Base-by-base conservation (phyloP, 2,113 vertebrate genomes). In the Penelope pileata region DNA sequence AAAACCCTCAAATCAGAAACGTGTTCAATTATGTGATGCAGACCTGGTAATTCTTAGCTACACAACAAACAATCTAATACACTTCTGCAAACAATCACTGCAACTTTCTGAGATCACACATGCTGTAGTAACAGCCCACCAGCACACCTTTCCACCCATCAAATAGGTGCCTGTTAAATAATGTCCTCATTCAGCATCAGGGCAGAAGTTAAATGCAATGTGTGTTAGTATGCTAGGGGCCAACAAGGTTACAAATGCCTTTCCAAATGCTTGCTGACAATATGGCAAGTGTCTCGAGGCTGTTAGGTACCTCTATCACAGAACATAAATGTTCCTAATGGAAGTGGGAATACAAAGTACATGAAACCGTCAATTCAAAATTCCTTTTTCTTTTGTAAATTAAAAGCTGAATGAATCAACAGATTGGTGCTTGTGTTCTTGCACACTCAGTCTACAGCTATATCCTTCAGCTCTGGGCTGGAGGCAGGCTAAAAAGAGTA, bases 361-460 rank as follows among this genome's bases (percentile, higher is more conserved):
- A 93, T 77, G 95, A 95, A 96, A 76, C 88, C 85, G 86, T 74
- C 77, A 89, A 95, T 91, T 92, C 81, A 84, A 68, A 96, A 74
- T 2, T 23, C 86, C 66, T 93, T 96, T 66, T 90, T 36, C 77
- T 70, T 75, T 91, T 87, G 93, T 54, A 95, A 89, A 96, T 90
- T 82, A 86, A 90, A 80, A 62, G 68, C 23, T 26, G 13, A 32
- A 63, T 63, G 53, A 94, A 84, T 12, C 5, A 90, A 95, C 38
- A 21, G 54, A 88, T 76, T 81, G 81, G 58, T 50, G 85, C 50
- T 91, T 91, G 70, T 24, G 84, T 94, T 73, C 63, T 81, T 95
- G 68, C 50, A 90, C 84, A 90, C 63, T 58, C 79, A 62, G 66
- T 89, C 77, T 94, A 92, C 62, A 93, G n/a, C 51, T 69, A 43